These are phyloP conservation scores for Lucifuga dentata DNA, from an alignment of 2,113 vertebrate species.

Conservation along the genomic window DNA sequence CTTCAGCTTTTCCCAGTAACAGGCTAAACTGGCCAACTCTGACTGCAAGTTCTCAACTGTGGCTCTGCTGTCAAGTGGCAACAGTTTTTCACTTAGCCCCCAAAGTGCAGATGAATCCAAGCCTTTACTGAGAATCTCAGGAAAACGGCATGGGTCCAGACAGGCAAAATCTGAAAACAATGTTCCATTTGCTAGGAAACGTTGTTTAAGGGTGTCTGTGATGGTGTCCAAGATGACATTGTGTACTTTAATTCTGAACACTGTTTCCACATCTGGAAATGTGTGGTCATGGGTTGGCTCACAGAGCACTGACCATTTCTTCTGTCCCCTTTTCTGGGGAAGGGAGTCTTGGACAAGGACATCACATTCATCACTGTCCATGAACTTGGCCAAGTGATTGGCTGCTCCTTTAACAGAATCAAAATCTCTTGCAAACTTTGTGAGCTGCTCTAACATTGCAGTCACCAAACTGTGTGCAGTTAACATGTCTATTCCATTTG, in stretches of 20 bases:
- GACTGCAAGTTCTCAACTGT: conserved; percentile 6
- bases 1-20: conserved; percentile 27
- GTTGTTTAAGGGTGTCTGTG: background rate
- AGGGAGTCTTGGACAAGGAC: too few relatives aligned
- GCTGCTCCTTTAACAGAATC: background rate
- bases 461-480: background rate
- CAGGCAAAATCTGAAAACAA: background rate
- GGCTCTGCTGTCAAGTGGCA: conserved; percentile 20
- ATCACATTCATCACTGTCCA: too few relatives aligned
- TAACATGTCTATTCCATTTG: background rate
- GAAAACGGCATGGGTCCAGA: too few relatives aligned
- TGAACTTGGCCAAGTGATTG: too few relatives aligned
- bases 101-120: background rate
- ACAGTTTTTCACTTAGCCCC: conserved; percentile 3
- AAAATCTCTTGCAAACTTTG: conserved; percentile 7
- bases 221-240: background rate
- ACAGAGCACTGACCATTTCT: background rate
- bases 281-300: conserved; percentile 9
- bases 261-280: background rate
- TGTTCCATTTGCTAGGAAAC: conserved; percentile 9
- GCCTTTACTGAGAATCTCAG: too few relatives aligned
- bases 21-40: conserved; percentile 12
- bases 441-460: too few relatives aligned
- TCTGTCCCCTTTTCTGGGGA: background rate
- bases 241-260: background rate